Percentiles rank a stretch among this genome's conserved stretches.
Evolutionary conservation across 2,797 vertebrate species (phyloP).

Genomic region (Cirrhinus mrigala): DNA sequence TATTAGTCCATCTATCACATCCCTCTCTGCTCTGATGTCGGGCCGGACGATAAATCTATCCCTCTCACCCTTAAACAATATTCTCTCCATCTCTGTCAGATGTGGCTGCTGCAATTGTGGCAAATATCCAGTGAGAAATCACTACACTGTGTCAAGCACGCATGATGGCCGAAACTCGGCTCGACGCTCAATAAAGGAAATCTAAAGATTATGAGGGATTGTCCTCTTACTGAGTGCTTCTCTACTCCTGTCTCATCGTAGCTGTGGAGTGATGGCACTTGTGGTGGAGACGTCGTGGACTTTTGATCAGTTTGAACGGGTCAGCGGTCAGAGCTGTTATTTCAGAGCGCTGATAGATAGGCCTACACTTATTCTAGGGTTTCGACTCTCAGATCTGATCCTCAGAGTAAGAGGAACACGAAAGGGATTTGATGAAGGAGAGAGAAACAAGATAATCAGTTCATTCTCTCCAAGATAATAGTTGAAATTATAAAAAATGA

Average conservation of each 20-base stretch:
- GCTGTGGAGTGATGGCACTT: conserved; percentile 29
- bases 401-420: background rate
- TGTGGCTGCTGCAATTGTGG: conserved; percentile 71
- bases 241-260: conserved; percentile 30
- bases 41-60: conserved; percentile 79
- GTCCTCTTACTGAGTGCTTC: conserved; percentile 14
- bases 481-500: too few relatives aligned
- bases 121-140: conserved; percentile 76
- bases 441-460: background rate
- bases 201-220: conserved; percentile 52
- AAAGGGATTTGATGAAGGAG: background rate
- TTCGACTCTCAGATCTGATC: background rate
- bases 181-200: conserved; percentile 56
- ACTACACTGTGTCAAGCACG: conserved; percentile 64
- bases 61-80: conserved; percentile 79
- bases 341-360: conserved; percentile 26
- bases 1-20: conserved; percentile 80
- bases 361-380: background rate
- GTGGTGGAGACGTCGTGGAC: conserved; percentile 16
- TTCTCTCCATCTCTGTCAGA: conserved; percentile 77
- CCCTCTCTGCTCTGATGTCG: conserved; percentile 72
- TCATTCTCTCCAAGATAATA: background rate
- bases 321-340: conserved; percentile 21
- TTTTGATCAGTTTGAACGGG: conserved; percentile 35
- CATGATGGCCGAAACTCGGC: conserved; percentile 54